Conservation (phyloP, 92 coral and sea anemone species). For the Heliopora coerulea region DNA sequence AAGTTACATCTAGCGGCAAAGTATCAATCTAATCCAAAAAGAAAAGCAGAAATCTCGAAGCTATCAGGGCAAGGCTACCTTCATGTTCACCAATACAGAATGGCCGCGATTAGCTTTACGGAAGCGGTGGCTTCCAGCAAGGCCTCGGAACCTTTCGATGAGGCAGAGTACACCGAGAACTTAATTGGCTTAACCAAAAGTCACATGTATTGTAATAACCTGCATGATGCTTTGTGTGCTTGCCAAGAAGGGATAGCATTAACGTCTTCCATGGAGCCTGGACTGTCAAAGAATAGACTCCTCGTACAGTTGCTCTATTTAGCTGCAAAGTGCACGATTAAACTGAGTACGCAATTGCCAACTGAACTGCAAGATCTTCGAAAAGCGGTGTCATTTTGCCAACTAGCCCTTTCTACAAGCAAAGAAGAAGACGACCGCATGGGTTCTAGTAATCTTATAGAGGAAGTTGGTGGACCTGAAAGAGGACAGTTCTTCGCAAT, state of each 20-base stretch:
- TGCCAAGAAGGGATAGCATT: slow-evolving; percentile 4
- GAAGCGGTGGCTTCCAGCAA: neutral
- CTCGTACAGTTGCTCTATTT: neutral
- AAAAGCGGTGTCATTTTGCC: slow-evolving; percentile 1
- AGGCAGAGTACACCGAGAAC: slow-evolving; percentile 6
- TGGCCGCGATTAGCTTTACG: neutral
- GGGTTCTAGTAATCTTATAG: neutral
- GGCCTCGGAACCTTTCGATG: neutral
- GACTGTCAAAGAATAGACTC: neutral
- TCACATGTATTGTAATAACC: slow-evolving; percentile 4
- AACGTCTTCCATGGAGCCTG: neutral
- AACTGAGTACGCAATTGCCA: neutral
- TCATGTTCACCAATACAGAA: neutral
- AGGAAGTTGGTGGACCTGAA: slow-evolving; percentile 5
- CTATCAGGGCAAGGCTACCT: slow-evolving; percentile 5
- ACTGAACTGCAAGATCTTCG: neutral
- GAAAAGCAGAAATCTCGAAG: neutral
- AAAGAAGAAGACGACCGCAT: neutral
- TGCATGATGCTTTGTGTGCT: neutral
- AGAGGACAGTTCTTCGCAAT: neutral
- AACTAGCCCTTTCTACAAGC: neutral
- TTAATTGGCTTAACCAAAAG: slow-evolving; percentile 27
- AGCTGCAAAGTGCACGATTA: slow-evolving; percentile 8
- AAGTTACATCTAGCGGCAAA: neutral
- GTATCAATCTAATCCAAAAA: neutral